These are phyloP conservation scores for Syngnathus typhle DNA, from an alignment of 2,113 vertebrate genomes.

Conservation along the genomic window DNA sequence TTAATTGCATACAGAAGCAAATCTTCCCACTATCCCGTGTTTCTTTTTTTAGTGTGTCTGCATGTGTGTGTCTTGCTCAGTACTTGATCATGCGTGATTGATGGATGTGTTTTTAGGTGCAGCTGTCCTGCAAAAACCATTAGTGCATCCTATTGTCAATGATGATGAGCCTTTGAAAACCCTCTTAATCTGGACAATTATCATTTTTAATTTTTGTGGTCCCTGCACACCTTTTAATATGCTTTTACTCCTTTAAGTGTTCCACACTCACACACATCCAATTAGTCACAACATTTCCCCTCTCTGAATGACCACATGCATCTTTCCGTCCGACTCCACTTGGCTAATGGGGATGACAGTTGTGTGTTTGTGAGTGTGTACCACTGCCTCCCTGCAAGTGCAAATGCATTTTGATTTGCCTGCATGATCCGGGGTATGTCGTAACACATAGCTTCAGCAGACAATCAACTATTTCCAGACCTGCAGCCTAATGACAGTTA, in stretches of 20 bases:
- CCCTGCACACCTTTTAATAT: slow-evolving; percentile 29
- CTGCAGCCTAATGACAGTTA: slow-evolving; percentile 53
- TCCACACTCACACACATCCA: slow-evolving; percentile 21
- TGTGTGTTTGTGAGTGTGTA: slow-evolving; percentile 19
- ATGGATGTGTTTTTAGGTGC: slow-evolving; percentile 33
- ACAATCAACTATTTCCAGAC: slow-evolving; percentile 51
- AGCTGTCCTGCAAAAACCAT: slow-evolving; percentile 37
- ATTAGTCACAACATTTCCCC: slow-evolving; percentile 49
- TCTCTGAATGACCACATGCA: slow-evolving; percentile 52
- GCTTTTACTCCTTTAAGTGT: slow-evolving; percentile 1
- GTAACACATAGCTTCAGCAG: slow-evolving; percentile 45
- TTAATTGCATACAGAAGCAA: slow-evolving; percentile 11
- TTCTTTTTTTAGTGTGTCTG: neutral
- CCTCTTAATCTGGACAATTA: slow-evolving; percentile 47
- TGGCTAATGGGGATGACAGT: slow-evolving; percentile 54
- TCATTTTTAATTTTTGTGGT: slow-evolving; percentile 52
- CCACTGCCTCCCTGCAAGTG: slow-evolving; percentile 13
- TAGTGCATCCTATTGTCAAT: slow-evolving; percentile 48
- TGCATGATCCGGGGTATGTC: slow-evolving; percentile 42
- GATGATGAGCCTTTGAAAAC: slow-evolving; percentile 54
- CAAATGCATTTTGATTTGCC: slow-evolving; percentile 38
- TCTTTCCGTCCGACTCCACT: slow-evolving; percentile 51
- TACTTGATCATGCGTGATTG: slow-evolving; percentile 34
- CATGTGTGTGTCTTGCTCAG: slow-evolving; percentile 4
- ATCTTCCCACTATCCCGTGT: slow-evolving; percentile 1